Base-by-base conservation (phyloP, 2,888 invertebrate genomes). In the Ypsolopha sequella region DNA sequence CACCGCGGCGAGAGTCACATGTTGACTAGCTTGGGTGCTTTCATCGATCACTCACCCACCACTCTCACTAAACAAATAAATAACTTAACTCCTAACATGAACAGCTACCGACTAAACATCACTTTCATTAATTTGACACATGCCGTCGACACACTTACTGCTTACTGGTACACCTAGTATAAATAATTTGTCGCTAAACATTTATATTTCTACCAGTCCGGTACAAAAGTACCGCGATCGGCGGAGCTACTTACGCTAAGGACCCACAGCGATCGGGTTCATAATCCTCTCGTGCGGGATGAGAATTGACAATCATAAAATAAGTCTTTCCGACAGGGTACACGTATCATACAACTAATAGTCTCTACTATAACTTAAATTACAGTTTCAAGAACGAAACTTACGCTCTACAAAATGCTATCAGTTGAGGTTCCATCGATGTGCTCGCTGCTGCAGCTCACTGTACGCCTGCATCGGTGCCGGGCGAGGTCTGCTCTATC, bases 21-120 rank as follows among this genome's bases (percentile, higher is more conserved):
- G 68, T 69, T 84, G 84, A 85, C 84, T 85, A 84, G 85, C 82
- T 82, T 74, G 70, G 74, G 82, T 80, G 79, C 80, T 77, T 76
- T 79, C 70, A 65, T 71, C 73, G 68, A 75, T 73, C 72, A 65
- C 69, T 62, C 65, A 72, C 73, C 70, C 73, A 67, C 70, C 65
- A 73, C 63, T 70, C 77, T 80, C 79, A 76, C 84, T 80, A 80
- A 68, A 69, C 70, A 79, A 84, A 85, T 85, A 85, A 85, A 85
- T 85, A 79, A 84, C 80, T 82, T 81, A 82, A 57, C 53, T 50
- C 39, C 68, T 72, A 70, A 75, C 68, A 70, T 70, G 66, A 68
- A 76, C 63, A 68, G 65, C 73, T 73, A 64, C 62, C 62, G 64
- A 66, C 62, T 62, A 44, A 39, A 62, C 65, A 65, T 70, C 69